A percentile compares a stretch with the other conserved stretches of the same genome.
Evolutionary conservation across 2,113 vertebrate species (phyloP).

Genomic region (Charina bottae): DNA sequence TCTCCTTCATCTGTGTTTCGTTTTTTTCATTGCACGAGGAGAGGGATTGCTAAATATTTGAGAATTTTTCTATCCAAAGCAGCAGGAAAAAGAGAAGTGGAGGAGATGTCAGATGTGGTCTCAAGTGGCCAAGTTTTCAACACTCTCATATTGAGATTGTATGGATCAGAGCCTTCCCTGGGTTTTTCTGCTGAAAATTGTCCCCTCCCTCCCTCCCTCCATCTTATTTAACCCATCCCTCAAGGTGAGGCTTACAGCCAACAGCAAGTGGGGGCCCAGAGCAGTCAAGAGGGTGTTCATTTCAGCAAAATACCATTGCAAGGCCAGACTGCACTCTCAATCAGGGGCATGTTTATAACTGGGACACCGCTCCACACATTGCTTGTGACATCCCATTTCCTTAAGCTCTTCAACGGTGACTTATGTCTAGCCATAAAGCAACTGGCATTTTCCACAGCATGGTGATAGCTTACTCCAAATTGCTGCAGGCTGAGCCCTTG

Average conservation of each 20-base stretch:
- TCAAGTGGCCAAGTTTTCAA: neutral
- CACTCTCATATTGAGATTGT: neutral
- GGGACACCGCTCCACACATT: neutral
- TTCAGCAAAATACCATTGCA: neutral
- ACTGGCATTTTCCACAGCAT: neutral
- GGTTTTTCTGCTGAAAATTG: neutral
- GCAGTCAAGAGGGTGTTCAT: neutral
- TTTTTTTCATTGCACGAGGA: neutral
- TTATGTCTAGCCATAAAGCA: neutral
- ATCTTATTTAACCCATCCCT: neutral
- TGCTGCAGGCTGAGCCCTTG: neutral
- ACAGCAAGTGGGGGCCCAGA: neutral
- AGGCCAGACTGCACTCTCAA: neutral
- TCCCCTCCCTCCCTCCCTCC: neutral
- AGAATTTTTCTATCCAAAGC: neutral
- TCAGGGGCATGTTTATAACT: neutral
- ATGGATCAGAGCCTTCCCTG: neutral
- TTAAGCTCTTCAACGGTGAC: neutral
- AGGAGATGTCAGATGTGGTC: neutral
- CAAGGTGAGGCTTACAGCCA: neutral
- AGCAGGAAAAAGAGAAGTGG: neutral
- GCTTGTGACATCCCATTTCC: neutral
- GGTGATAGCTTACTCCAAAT: neutral
- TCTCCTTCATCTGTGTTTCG: neutral
- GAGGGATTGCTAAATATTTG: neutral